Conservation (phyloP, 2,888 invertebrate genomes). For the Kuschelorhynchus macadamiae region DNA sequence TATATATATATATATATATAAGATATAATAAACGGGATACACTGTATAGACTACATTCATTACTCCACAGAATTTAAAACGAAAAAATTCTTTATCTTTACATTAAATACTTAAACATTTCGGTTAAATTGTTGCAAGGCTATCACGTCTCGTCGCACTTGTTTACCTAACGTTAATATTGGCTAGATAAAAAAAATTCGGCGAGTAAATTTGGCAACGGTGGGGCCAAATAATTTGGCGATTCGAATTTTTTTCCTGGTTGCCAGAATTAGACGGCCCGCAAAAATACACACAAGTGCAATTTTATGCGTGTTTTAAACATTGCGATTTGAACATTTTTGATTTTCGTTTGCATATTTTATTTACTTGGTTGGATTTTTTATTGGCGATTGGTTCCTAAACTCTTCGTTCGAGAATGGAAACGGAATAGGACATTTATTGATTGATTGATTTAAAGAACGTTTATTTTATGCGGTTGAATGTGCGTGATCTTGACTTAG, state of each 20-base stretch:
- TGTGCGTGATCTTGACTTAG: slow-evolving; percentile 36
- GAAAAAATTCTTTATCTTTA: too few species aligned
- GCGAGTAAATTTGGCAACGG: slow-evolving; percentile 44
- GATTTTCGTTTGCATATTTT: slow-evolving; percentile 23
- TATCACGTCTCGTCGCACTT: slow-evolving; percentile 34
- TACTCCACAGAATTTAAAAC: too few species aligned
- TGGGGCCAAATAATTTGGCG: slow-evolving; percentile 41
- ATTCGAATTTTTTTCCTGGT: slow-evolving; percentile 67
- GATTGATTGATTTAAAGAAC: slow-evolving; percentile 11
- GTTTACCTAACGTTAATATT: slow-evolving; percentile 34
- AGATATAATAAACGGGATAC: too few species aligned
- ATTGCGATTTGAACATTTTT: slow-evolving; percentile 21
- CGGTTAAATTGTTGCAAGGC: slow-evolving; percentile 32
- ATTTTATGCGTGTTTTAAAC: slow-evolving; percentile 50
- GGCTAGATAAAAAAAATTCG: slow-evolving; percentile 36
- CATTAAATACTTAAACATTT: slow-evolving; percentile 3
- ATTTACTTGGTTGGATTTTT: slow-evolving; percentile 24
- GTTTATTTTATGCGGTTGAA: too few species aligned
- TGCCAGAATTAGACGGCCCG: slow-evolving; percentile 67
- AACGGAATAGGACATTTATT: background rate
- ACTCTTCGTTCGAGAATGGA: background rate
- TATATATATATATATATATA: too few species aligned
- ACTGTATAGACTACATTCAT: too few species aligned
- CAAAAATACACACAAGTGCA: slow-evolving; percentile 61
- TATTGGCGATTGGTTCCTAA: background rate